Evolutionary conservation across 2,888 invertebrate genomes (phyloP).

Genomic region (Galerucella calmariensis): DNA sequence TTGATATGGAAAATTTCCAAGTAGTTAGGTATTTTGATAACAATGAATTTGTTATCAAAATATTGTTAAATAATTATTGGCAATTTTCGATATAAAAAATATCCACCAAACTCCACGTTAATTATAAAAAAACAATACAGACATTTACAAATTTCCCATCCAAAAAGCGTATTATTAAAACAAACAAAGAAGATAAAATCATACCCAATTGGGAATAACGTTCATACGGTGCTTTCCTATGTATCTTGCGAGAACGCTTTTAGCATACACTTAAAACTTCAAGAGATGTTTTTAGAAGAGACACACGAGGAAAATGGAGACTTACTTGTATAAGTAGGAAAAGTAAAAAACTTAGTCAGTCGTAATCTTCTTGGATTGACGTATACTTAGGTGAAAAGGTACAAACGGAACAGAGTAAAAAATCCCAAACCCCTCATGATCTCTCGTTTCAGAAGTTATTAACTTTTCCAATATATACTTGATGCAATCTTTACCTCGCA

Average conservation of each 20-base stretch:
- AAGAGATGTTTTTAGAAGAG: slow-evolving; percentile 8
- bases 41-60: no score
- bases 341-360: slow-evolving; percentile 29
- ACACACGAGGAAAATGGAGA: neutral
- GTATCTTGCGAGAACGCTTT: slow-evolving; percentile 18
- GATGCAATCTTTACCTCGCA: slow-evolving; percentile 29
- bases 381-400: slow-evolving; percentile 32
- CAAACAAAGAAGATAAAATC: slow-evolving; percentile 21
- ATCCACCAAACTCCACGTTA: no score
- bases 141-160: neutral
- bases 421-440: slow-evolving; percentile 27
- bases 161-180: slow-evolving; percentile 9
- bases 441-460: slow-evolving; percentile 34
- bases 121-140: neutral
- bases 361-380: slow-evolving; percentile 30
- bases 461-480: slow-evolving; percentile 34
- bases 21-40: no score
- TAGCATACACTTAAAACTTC: slow-evolving; percentile 29
- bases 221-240: neutral
- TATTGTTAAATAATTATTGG: no score
- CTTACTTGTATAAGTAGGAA: slow-evolving; percentile 15
- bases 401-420: slow-evolving; percentile 28
- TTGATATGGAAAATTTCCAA: no score
- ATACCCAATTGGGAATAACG: slow-evolving; percentile 22
- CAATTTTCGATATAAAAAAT: no score